Evolutionary conservation across 2,797 vertebrate species (phyloP), one percentile per base, ranked within the genome.

Genomic region (Pygocentrus nattereri): DNA sequence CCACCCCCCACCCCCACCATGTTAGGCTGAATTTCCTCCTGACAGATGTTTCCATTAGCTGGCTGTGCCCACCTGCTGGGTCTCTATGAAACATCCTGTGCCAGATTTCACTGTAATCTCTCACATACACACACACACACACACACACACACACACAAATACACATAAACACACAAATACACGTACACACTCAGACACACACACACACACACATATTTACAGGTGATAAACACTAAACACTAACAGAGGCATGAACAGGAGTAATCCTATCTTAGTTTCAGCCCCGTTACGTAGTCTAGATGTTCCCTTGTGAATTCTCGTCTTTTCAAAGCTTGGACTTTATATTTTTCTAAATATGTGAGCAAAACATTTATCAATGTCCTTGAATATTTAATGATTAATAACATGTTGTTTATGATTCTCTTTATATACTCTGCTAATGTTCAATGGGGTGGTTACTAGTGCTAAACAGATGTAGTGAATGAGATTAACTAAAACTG

Each of bases 291-390:
- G 16, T 62, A 64, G 41, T 77, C n/a, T 80, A 10, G 15, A 34
- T 75, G 89, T 91, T 91, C 86, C 88, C 81, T 93, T 85, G 90
- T 93, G 90, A 87, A 81, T 89, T 85, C 82, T 91, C 23, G 87
- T 87, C 81, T 92, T 87, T 92, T 80, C 81, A 91, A 92, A 91
- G 87, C 88, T 89, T 87, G 88, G 89, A 93, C 91, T 92, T 94
- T 94, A 93, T 95, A 94, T 94, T 94, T 95, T 94, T 95, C 89
- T 94, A 94, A 88, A 85, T 92, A 90, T 91, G 90, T 86, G 82
- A 88, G 84, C 41, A 82, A 74, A 59, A 11, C 50, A 61, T 74
- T 50, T 59, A 74, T 83, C 61, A 23, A 62, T 70, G 82, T 82
- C 78, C 80, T 38, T 56, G 16, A 59, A 74, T 73, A 73, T 83